Evolutionary conservation across 2,888 invertebrate genomes (phyloP), one percentile per base, ranked within the genome.

Genomic region (Drosophila kokeensis): DNA sequence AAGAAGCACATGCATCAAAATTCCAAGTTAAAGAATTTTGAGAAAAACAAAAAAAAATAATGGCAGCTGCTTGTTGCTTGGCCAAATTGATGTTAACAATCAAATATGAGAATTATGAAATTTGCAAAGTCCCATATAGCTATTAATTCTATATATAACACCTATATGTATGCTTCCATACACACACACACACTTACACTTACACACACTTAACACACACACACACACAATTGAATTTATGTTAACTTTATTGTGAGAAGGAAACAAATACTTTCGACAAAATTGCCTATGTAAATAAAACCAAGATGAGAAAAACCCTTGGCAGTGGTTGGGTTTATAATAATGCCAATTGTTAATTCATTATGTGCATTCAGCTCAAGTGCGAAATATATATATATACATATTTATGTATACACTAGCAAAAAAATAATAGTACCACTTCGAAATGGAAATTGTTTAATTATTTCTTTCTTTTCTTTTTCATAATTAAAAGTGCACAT

Each of bases 211-310:
- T 30, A 30, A 52, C n/a, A 24, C 30, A 21, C 10, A 49, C 21
- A 49, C 21, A 11, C 8, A 52, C 30, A 29, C 54, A 59, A 62
- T 64, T 87, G 59, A 81, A 81, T 73, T 79, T 77, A 75, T 76
- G 72, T 82, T 79, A 76, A 60, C 60, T 40, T 69, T 81, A 79
- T 27, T 38, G 55, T 87, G 81, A 85, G 87, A 79, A 66, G 60
- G 30, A 42, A 36, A 50, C 29, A 34, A 67, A 68, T 62, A 75
- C 45, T 81, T 68, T 72, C 55, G 77, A 62, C 67, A 73, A 87
- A 79, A 75, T 81, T 76, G 73, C 81, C 81, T 70, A 70, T 85
- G 84, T 85, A 85, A 85, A 85, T 85, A 85, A 87, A 83, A 62
- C 64, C 65, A 69, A 76, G 29, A 54, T 27, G 38, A 4, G 13